Percentiles rank a stretch among this genome's conserved stretches.
Evolutionary conservation across 2,113 vertebrate genomes (phyloP).

Genomic region (Poicephalus gulielmi): DNA sequence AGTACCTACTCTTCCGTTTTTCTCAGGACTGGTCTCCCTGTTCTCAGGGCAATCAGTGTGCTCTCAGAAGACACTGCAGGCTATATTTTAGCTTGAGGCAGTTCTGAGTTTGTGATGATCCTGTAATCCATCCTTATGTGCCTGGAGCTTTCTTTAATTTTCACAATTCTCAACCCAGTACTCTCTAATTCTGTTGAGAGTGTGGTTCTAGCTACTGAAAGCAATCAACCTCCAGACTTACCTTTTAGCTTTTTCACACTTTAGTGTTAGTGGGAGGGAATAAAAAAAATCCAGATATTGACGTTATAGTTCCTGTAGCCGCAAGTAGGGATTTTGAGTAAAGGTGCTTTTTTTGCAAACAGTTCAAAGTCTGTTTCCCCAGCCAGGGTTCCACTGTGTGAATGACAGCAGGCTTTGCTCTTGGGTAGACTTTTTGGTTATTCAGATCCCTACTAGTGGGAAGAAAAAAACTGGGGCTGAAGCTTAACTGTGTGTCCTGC

Average conservation of each 20-base stretch:
- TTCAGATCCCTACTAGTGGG: neutral
- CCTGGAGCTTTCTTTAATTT: neutral
- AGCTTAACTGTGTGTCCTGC: neutral
- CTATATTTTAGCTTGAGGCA: neutral
- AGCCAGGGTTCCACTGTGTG: neutral
- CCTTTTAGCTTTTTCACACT: neutral
- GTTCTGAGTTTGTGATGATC: neutral
- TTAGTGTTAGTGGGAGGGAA: neutral
- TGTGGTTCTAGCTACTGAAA: neutral
- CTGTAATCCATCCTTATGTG: neutral
- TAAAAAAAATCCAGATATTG: neutral
- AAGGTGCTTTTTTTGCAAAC: neutral
- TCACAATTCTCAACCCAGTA: neutral
- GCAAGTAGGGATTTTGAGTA: neutral
- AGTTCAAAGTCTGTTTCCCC: neutral
- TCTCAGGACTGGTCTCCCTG: neutral
- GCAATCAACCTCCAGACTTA: neutral
- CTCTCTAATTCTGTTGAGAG: neutral
- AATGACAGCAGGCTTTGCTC: neutral
- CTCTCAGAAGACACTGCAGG: neutral
- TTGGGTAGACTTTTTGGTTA: neutral
- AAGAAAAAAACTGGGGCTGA: neutral
- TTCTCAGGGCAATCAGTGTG: neutral
- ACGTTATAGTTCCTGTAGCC: neutral
- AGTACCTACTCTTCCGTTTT: neutral